Evolutionary conservation across 2,888 invertebrate species (phyloP), one percentile per base, ranked within the genome.

Genomic region (Balanococcus diminutus): DNA sequence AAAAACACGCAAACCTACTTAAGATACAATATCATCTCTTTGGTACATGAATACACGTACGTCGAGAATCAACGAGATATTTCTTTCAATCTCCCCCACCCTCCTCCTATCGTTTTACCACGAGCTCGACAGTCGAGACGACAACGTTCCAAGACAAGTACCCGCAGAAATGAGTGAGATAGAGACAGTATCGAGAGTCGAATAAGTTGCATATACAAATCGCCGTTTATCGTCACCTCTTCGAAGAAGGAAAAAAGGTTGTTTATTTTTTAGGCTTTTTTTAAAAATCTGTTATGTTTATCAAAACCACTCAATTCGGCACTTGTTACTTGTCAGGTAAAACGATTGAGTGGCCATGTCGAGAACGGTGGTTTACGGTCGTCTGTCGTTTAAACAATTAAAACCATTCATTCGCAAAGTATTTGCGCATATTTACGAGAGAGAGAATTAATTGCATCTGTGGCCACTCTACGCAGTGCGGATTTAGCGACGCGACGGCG

Each of bases 361-460:
- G 3, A 51, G 6, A 51, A 3, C n/a, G 51, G 51, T 19, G 19
- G 56, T 22, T 14, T n/a, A 46, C 56, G 22, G 28, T 67, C 67
- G 28, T 75, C 11, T 16, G 56, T 22, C 36, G 75, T 79, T 79
- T 79, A 36, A 79, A 79, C 75, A 22, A 82, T 82, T 56, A 25
- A 82, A 82, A 19, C 39, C 82, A 46, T 46, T 82, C 82, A 39
- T 46, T 82, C 31, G 82, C 51, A n/a, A 82, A 46, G 81, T 46
- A 56, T 46, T 31, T 42, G 28, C 75, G 75, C 81, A 28, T 81
- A 81, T 81, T 39, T 42, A 36, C 82, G 82, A 39, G 81, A n/a
- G 82, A 39, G 81, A n/a, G 51, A 56, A 22, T 82, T 82, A 82
- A 82, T 82, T 82, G 51, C 51, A 82, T 82, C 82, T 82, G 67